Evolutionary conservation across 1,140 invertebrate genomes (phyloP).

Genomic region (Yoshiicerus persimilis): DNA sequence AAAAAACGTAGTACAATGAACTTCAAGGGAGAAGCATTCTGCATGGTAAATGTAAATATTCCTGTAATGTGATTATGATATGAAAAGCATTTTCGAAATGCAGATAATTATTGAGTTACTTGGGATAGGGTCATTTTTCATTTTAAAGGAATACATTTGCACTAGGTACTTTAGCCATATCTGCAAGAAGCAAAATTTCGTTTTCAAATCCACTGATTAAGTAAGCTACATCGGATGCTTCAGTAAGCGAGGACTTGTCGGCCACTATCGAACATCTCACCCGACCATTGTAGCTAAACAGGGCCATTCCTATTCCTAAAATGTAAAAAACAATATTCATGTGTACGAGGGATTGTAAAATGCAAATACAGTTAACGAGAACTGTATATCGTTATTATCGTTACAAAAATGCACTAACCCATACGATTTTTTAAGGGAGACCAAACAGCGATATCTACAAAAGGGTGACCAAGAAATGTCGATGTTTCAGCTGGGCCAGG

Average conservation of each 20-base stretch:
- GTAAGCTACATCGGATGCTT: background rate
- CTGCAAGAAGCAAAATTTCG: background rate
- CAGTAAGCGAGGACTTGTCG: background rate
- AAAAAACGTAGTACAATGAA: too few species aligned
- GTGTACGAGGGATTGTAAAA: background rate
- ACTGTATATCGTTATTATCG: too few species aligned
- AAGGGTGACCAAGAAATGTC: slow-evolving; percentile 34
- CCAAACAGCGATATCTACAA: slow-evolving; percentile 40
- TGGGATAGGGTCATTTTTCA: too few species aligned
- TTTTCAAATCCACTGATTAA: slow-evolving; percentile 1
- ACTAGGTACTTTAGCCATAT: background rate
- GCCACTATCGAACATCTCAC: slow-evolving; percentile 11
- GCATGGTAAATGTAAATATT: too few species aligned
- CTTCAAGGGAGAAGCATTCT: too few species aligned
- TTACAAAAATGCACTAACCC: slow-evolving; percentile 1
- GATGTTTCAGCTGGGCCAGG: slow-evolving; percentile 40
- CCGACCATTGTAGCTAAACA: slow-evolving; percentile 26
- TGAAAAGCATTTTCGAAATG: too few species aligned
- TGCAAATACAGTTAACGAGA: too few species aligned
- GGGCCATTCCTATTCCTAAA: slow-evolving; percentile 21
- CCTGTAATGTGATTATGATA: too few species aligned
- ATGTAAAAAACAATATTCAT: background rate
- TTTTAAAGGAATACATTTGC: background rate
- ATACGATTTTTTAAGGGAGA: slow-evolving; percentile 33
- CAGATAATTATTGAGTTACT: too few species aligned